A percentile compares a stretch with the other conserved stretches of the same genome.
phyloP scores from a whole-genome alignment of 1,140 invertebrate species.

The Apis cerana region DNA sequence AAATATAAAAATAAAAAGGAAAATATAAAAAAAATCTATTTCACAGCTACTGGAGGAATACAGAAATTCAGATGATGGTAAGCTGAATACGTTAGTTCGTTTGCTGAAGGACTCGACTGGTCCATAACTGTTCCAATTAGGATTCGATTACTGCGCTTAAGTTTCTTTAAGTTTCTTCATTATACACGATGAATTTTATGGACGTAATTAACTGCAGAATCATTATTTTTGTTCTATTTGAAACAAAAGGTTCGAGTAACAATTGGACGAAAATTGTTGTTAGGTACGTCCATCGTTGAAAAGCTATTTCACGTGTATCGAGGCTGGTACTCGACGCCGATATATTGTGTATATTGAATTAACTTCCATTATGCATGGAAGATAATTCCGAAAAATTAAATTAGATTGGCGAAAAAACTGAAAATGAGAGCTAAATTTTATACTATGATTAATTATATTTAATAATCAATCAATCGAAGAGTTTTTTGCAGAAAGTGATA shows the following conservation, averaged over 20 bases:
- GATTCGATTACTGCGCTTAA: slow-evolving; percentile 26
- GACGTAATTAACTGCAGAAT: slow-evolving; percentile 19
- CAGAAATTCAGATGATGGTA: slow-evolving; percentile 83
- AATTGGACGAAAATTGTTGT: slow-evolving; percentile 17
- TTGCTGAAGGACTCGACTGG: slow-evolving; percentile 73
- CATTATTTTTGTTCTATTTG: slow-evolving; percentile 27
- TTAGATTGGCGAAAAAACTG: background rate
- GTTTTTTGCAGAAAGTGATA: slow-evolving; percentile 32
- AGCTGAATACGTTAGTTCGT: slow-evolving; percentile 83
- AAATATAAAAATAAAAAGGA: background rate
- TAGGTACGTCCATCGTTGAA: slow-evolving; percentile 41
- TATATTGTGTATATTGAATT: background rate
- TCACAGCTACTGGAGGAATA: slow-evolving; percentile 86
- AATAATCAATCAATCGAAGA: slow-evolving; percentile 22
- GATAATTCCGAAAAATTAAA: background rate
- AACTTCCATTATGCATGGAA: background rate
- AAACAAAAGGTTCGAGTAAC: background rate
- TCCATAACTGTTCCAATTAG: slow-evolving; percentile 27
- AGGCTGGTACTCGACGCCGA: slow-evolving; percentile 30
- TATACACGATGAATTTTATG: background rate
- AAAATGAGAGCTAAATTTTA: background rate
- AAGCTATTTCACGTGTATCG: background rate
- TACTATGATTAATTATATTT: background rate
- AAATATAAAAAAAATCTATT: slow-evolving; percentile 28
- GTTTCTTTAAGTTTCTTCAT: slow-evolving; percentile 14